Base-by-base conservation (phyloP, 2,797 vertebrate genomes). In the Eleutherodactylus coqui region DNA sequence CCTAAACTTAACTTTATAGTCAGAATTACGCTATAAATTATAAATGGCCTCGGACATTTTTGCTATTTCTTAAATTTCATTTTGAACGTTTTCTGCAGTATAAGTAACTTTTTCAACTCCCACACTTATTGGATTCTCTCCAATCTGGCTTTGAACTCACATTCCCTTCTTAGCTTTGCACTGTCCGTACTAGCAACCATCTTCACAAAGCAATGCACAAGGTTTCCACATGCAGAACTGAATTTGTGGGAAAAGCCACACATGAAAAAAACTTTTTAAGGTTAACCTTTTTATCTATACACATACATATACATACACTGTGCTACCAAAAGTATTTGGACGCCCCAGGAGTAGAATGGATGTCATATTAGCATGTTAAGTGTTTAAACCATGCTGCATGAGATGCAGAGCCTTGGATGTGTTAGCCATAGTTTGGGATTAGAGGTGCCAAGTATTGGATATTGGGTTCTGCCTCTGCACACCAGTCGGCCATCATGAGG, bases 21-120 rank as follows among this genome's bases (percentile, higher is more conserved):
- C 67, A 21, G 36, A 69, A 38, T 38, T 24, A 38, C 17, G 24
- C 34, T 10, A 38, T 21, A 41, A 69, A 21, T 24, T 38, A 69
- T 38, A 69, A 41, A 69, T 4, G 19, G 17, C 34, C 62, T 69
- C 21, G 38, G 34, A 51, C 32, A 76, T 76, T 53, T 17, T 19
- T 13, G 32, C 58, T 38, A 77, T 77, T 38, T 77, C 75, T 77
- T 77, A 55, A 38, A 77, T 77, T 77, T 77, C 34, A 77, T 77
- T 77, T 77, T 77, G 32, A 55, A n/a, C 75, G 41, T 77, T 55
- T 77, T 77, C 49, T 55, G 29, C 32, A 36, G 34, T 36, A 38
- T 38, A 55, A 77, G 34, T 55, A n/a, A 77, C 51, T 77, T 77
- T 76, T 55, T 51, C 43, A 75, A 55, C 75, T 77, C 75, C 75